These are phyloP conservation scores for Venustaconcha ellipsiformis DNA, from an alignment of 1,140 invertebrate genomes.

Conservation along the genomic window DNA sequence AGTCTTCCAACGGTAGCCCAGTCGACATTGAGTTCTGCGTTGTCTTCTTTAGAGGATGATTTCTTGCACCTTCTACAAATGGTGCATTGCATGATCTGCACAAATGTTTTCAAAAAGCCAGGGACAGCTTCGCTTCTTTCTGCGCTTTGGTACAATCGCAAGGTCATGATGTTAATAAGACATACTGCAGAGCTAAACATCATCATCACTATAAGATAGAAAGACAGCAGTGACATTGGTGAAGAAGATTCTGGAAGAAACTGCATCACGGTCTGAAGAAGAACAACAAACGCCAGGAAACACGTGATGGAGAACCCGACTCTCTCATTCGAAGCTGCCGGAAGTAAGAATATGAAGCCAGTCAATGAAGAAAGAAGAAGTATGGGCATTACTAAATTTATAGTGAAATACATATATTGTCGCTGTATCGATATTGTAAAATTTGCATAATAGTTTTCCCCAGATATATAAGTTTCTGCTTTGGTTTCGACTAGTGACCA, in stretches of 20 bases:
- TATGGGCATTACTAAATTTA: constrained; percentile 25
- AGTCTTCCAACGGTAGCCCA: constrained; percentile 17
- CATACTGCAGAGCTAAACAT: constrained; percentile 20
- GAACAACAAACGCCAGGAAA: constrained; percentile 29
- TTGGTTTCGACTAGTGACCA: constrained; percentile 22
- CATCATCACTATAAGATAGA: constrained; percentile 31
- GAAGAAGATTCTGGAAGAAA: constrained; percentile 26
- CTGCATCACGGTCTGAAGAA: constrained; percentile 33
- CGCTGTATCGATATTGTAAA: constrained; percentile 20
- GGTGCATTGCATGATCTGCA: constrained; percentile 10
- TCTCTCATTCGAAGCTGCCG: constrained; percentile 22
- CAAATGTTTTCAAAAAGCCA: constrained; percentile 15
- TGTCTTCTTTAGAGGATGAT: background rate
- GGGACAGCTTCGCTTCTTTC: constrained; percentile 20
- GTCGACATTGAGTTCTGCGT: constrained; percentile 9
- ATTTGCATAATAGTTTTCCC: constrained; percentile 5
- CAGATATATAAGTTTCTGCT: constrained; percentile 2
- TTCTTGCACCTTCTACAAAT: constrained; percentile 11
- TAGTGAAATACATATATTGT: constrained; percentile 16
- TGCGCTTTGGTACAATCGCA: constrained; percentile 22
- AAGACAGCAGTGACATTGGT: constrained; percentile 24
- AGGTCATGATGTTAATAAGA: constrained; percentile 17
- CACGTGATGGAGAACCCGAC: constrained; percentile 30
- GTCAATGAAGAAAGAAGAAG: constrained; percentile 18
- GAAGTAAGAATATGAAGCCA: constrained; percentile 22